These are phyloP conservation scores for Palythoa heliodiscus DNA, from an alignment of 92 coral and sea anemone species.

Conservation along the genomic window DNA sequence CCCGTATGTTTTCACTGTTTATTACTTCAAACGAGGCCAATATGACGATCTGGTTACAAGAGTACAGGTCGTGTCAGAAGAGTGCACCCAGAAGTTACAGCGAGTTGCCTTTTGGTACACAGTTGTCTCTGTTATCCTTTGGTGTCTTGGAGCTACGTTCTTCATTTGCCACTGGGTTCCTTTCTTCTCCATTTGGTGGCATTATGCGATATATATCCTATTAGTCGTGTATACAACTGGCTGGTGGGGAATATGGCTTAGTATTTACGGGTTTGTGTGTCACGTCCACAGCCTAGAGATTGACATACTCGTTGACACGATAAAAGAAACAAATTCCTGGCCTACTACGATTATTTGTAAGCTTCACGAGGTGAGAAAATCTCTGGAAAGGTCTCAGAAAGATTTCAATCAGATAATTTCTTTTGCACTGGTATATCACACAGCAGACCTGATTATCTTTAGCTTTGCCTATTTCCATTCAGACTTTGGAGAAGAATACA, in stretches of 20 bases:
- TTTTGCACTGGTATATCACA: conserved; percentile 64
- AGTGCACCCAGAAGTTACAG: conserved; percentile 43
- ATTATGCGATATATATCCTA: conserved; percentile 48
- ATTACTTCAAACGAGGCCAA: conserved; percentile 66
- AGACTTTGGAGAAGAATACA: conserved; percentile 62
- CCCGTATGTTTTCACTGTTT: conserved; percentile 58
- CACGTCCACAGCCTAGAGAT: conserved; percentile 68
- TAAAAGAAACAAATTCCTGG: conserved; percentile 42
- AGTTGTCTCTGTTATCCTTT: conserved; percentile 40
- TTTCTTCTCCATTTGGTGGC: conserved; percentile 63
- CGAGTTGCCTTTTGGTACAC: conserved; percentile 53
- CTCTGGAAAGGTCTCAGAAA: conserved; percentile 60
- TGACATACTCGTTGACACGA: conserved; percentile 51
- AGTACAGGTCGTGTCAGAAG: conserved; percentile 56
- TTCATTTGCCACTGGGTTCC: conserved; percentile 70
- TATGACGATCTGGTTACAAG: conserved; percentile 61
- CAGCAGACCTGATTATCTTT: conserved; percentile 61
- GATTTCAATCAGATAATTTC: conserved; percentile 67
- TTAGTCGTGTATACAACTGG: conserved; percentile 52
- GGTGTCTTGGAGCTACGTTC: conserved; percentile 61
- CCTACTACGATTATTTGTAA: conserved; percentile 47
- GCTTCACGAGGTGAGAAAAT: conserved; percentile 50
- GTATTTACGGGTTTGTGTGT: conserved; percentile 68
- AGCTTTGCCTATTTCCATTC: conserved; percentile 71
- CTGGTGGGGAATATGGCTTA: conserved; percentile 73